These are phyloP conservation scores for Harpagifer antarcticus DNA, from an alignment of 2,797 vertebrate species.

Conservation along the genomic window DNA sequence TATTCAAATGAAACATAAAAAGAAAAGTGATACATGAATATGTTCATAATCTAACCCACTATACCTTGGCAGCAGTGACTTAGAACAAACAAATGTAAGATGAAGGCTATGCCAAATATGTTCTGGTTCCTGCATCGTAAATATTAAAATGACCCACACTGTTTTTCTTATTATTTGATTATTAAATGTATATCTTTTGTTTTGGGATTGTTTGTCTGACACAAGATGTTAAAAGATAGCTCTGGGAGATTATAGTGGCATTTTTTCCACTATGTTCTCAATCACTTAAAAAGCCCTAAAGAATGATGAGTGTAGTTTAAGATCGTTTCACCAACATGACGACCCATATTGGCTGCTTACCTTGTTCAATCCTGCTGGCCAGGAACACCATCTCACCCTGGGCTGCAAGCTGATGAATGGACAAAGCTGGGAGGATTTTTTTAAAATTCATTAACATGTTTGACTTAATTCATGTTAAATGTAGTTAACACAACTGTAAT, in stretches of 20 bases:
- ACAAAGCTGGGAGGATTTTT: conserved; percentile 86
- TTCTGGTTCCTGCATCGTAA: not conserved
- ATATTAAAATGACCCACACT: not conserved
- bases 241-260: not conserved
- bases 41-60: not conserved
- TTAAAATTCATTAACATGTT: too few relatives aligned
- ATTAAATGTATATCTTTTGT: not conserved
- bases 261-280: not conserved
- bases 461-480: not conserved
- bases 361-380: conserved; percentile 97
- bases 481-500: not conserved
- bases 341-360: conserved; percentile 70
- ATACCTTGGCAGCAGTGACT: not conserved
- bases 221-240: not conserved
- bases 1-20: conserved; percentile 69
- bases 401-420: conserved; percentile 97
- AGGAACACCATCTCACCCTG: conserved; percentile 98
- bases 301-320: not conserved
- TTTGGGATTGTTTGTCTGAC: not conserved
- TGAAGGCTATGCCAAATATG: not conserved
- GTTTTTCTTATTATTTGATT: not conserved
- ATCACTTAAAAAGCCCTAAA: not conserved
- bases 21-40: not conserved
- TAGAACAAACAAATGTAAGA: not conserved
- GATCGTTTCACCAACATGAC: not conserved